These are phyloP conservation scores for Chromis chromis DNA, from an alignment of 2,797 vertebrate genomes.

Conservation along the genomic window DNA sequence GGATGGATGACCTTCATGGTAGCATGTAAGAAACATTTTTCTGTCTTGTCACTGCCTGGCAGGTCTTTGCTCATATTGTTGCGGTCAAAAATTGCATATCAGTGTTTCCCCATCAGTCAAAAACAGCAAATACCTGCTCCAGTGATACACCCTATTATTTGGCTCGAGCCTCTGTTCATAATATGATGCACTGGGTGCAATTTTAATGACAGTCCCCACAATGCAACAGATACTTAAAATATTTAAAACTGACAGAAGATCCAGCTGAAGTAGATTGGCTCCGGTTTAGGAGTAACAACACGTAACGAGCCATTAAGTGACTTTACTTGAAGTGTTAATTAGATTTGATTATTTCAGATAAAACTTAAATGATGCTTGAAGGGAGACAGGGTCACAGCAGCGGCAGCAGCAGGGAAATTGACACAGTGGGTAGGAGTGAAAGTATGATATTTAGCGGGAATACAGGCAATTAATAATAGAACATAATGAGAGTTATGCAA, in stretches of 20 bases:
- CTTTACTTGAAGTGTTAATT: slow-evolving; percentile 67
- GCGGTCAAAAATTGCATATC: not conserved
- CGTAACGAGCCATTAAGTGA: slow-evolving; percentile 52
- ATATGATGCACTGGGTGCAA: slow-evolving; percentile 30
- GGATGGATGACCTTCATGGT: not conserved
- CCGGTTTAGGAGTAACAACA: slow-evolving; percentile 42
- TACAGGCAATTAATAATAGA: slow-evolving; percentile 41
- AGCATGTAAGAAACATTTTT: too few relatives aligned
- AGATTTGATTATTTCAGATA: slow-evolving; percentile 65
- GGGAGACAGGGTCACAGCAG: slow-evolving; percentile 42
- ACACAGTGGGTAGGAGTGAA: slow-evolving; percentile 23
- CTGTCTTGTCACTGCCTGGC: not conserved
- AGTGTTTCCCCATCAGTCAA: slow-evolving; percentile 1
- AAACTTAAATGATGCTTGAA: slow-evolving; percentile 68
- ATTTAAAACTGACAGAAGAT: slow-evolving; percentile 49
- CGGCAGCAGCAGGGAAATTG: slow-evolving; percentile 17
- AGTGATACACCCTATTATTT: slow-evolving; percentile 26
- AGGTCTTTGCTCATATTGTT: slow-evolving; percentile 17
- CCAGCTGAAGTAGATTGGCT: slow-evolving; percentile 37
- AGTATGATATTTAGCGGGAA: slow-evolving; percentile 31
- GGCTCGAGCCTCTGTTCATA: slow-evolving; percentile 1
- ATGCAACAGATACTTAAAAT: slow-evolving; percentile 32
- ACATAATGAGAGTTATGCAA: slow-evolving; percentile 24
- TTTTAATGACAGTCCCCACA: slow-evolving; percentile 37
- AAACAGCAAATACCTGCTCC: slow-evolving; percentile 22